A percentile compares a stretch with the other conserved stretches of the same genome.
phyloP scores from a whole-genome alignment of 2,113 vertebrate genomes.

The Chloebia gouldiae region DNA sequence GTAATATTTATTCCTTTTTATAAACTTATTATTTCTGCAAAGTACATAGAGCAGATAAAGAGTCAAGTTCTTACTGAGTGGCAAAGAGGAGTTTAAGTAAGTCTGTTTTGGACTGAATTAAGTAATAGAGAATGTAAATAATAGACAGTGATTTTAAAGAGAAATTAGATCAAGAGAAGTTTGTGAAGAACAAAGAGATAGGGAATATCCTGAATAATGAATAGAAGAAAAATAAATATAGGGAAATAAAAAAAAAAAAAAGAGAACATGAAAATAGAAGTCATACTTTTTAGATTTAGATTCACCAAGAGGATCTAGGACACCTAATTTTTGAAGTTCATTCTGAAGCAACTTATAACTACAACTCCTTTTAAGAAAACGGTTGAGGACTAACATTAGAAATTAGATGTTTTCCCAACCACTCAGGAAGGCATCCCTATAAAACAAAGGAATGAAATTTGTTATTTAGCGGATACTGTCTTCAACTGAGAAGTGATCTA shows the following conservation, averaged over 20 bases:
- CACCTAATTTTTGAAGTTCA: neutral
- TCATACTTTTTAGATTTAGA: neutral
- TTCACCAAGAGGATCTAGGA: neutral
- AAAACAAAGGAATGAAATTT: neutral
- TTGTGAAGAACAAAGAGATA: neutral
- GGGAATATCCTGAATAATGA: neutral
- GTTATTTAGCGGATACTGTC: neutral
- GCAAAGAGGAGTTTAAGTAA: neutral
- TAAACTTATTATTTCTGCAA: neutral
- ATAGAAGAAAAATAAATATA: neutral
- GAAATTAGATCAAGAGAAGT: neutral
- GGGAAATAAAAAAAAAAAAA: neutral
- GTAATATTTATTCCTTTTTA: neutral
- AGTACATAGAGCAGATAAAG: neutral
- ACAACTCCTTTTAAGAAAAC: neutral
- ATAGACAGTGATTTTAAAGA: neutral
- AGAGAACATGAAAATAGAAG: neutral
- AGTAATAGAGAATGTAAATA: neutral
- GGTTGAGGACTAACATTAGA: neutral
- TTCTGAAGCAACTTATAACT: neutral
- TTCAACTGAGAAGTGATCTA: neutral
- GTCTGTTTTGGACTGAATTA: neutral
- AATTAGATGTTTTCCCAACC: neutral
- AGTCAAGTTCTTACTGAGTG: neutral
- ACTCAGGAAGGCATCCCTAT: neutral